These are phyloP conservation scores for Syngnathus floridae DNA, from an alignment of 2,113 vertebrate genomes.

Conservation along the genomic window DNA sequence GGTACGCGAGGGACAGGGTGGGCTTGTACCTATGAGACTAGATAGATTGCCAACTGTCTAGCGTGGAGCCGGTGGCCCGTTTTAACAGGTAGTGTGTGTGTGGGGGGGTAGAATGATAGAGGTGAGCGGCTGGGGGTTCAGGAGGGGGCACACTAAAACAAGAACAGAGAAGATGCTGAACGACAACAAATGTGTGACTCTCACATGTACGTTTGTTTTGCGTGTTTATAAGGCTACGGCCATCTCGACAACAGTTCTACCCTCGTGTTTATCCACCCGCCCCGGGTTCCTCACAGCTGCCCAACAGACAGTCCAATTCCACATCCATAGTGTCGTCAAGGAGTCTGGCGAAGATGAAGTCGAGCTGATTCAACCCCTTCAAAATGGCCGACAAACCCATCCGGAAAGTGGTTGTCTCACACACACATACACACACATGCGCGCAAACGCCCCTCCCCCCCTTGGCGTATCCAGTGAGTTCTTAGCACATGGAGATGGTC, in stretches of 20 bases:
- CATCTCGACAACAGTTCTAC: constrained; percentile 32
- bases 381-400: constrained; percentile 26
- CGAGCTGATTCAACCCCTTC: constrained; percentile 22
- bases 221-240: constrained; percentile 41
- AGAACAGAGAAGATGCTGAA: background rate
- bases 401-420: constrained; percentile 17
- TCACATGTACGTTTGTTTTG: constrained; percentile 10
- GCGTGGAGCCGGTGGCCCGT: constrained; percentile 24
- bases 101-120: too few relatives aligned
- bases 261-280: constrained; percentile 24
- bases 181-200: constrained; percentile 22
- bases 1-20: constrained; percentile 1
- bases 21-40: background rate
- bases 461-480: constrained; percentile 26
- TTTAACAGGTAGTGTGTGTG: constrained; percentile 9
- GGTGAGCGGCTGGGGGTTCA: background rate
- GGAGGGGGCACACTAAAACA: background rate
- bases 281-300: constrained; percentile 35
- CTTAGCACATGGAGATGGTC: constrained; percentile 99
- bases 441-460: background rate
- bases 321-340: constrained; percentile 26
- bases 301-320: constrained; percentile 51
- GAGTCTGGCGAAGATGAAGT: constrained; percentile 32
- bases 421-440: too few relatives aligned
- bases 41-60: constrained; percentile 23